Percentiles rank a stretch among this genome's conserved stretches.
Evolutionary conservation across 1,140 invertebrate genomes (phyloP).

Genomic region (Calephelis nemesis): DNA sequence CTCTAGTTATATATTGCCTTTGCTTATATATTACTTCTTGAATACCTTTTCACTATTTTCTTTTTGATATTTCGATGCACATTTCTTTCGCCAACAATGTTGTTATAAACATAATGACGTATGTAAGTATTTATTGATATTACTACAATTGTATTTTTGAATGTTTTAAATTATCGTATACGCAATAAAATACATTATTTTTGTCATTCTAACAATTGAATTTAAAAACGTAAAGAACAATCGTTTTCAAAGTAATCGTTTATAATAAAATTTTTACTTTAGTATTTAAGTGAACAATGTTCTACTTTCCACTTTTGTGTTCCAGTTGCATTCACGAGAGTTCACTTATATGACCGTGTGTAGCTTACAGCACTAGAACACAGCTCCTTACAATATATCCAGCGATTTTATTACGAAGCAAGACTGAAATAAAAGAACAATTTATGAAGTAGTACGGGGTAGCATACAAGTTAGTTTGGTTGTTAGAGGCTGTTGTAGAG

Average conservation of each 20-base stretch:
- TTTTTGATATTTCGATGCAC: no score
- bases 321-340: neutral
- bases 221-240: no score
- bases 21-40: no score
- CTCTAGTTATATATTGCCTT: no score
- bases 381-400: slow-evolving; percentile 6
- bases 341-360: neutral
- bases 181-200: no score
- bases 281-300: neutral
- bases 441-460: neutral
- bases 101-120: no score
- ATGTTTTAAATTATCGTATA: no score
- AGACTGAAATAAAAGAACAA: slow-evolving; percentile 12
- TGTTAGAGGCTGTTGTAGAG: neutral
- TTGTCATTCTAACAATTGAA: no score
- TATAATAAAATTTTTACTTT: neutral
- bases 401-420: neutral
- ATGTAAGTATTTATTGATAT: no score
- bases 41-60: no score
- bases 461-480: slow-evolving; percentile 8
- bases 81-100: no score
- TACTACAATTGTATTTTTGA: no score
- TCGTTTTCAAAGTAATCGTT: neutral
- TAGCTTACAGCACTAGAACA: slow-evolving; percentile 3
- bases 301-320: neutral